Conservation (phyloP, 2,888 invertebrate genomes). For the Acronicta alni region DNA sequence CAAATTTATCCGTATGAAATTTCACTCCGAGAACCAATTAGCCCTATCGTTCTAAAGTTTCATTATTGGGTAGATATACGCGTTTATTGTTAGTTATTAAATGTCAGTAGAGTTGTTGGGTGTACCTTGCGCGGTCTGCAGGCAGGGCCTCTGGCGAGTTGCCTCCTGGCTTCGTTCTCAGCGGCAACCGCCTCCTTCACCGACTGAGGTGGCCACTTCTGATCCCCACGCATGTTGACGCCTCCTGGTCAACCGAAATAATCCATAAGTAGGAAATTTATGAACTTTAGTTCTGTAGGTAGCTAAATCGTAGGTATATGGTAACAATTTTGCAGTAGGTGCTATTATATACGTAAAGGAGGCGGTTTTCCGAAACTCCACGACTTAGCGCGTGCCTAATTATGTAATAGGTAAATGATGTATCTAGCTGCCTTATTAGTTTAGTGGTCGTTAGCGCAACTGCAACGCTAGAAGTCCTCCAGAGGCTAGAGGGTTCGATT, state of each 20-base stretch:
- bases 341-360: no score
- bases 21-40: neutral
- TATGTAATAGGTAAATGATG: no score
- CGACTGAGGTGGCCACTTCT: slow-evolving; percentile 95
- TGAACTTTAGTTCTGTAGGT: no score
- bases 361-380: no score
- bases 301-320: no score
- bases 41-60: slow-evolving; percentile 1
- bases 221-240: slow-evolving; percentile 95
- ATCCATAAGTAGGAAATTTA: slow-evolving; percentile 4
- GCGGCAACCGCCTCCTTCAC: slow-evolving; percentile 93
- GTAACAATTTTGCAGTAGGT: no score
- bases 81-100: neutral
- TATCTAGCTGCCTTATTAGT: no score
- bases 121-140: slow-evolving; percentile 92
- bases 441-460: no score
- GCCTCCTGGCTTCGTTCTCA: slow-evolving; percentile 92
- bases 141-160: slow-evolving; percentile 93
- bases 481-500: no score
- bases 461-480: no score
- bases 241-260: slow-evolving; percentile 87
- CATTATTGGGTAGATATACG: neutral
- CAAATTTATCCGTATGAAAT: no score
- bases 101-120: neutral
- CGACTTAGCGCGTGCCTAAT: no score